These are phyloP conservation scores for Latrodectus geometricus DNA, from an alignment of 1,140 invertebrate genomes.

Conservation along the genomic window DNA sequence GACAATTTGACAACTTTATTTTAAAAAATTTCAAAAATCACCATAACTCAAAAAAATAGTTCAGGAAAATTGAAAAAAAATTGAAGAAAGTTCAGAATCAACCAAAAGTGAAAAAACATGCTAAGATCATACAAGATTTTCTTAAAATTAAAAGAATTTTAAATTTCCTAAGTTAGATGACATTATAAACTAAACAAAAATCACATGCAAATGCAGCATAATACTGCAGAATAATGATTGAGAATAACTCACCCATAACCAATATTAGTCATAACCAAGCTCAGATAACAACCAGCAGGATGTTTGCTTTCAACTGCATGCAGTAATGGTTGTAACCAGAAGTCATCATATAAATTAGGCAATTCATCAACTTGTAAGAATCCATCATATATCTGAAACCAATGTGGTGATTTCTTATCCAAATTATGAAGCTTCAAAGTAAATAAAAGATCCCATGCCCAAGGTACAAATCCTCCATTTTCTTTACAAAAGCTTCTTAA, in stretches of 20 bases:
- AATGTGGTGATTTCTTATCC: slow-evolving; percentile 27
- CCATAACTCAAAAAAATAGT: too few species aligned
- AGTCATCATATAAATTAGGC: slow-evolving; percentile 20
- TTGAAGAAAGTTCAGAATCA: too few species aligned
- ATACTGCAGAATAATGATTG: too few species aligned
- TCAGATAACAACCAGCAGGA: slow-evolving; percentile 44
- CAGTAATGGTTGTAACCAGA: not conserved
- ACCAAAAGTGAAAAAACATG: too few species aligned
- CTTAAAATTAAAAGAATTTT: too few species aligned
- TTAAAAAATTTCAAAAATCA: too few species aligned
- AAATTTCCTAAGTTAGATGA: not conserved
- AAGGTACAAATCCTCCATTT: slow-evolving; percentile 32
- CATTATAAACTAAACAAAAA: not conserved
- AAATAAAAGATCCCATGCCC: slow-evolving; percentile 46
- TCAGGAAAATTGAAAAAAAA: too few species aligned
- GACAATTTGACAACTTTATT: too few species aligned
- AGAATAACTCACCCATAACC: slow-evolving; percentile 38
- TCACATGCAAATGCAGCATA: too few species aligned
- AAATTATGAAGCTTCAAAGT: slow-evolving; percentile 47
- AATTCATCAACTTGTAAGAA: slow-evolving; percentile 8
- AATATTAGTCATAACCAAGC: slow-evolving; percentile 38
- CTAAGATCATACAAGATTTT: too few species aligned
- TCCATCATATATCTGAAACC: slow-evolving; percentile 49
- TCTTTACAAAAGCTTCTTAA: slow-evolving; percentile 1
- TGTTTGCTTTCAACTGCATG: slow-evolving; percentile 44